Percentiles rank a stretch among this genome's conserved stretches.
phyloP scores from a whole-genome alignment of 2,888 invertebrate species.

The Drosophila robusta region DNA sequence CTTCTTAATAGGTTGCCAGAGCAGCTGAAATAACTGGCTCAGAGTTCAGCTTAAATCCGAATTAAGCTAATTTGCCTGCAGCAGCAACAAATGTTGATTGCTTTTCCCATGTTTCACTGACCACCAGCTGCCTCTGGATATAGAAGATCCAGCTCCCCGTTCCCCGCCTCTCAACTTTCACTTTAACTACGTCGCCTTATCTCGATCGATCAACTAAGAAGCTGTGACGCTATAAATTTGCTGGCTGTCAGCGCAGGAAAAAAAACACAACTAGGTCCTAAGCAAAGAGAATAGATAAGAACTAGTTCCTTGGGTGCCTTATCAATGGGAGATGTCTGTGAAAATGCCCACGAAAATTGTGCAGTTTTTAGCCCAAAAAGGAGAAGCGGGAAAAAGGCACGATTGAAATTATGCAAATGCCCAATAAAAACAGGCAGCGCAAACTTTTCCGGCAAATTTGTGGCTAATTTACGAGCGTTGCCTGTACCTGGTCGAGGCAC shows the following conservation, averaged over 20 bases:
- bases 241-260: constrained; percentile 30
- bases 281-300: constrained; percentile 17
- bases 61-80: constrained; percentile 38
- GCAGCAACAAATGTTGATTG: constrained; percentile 34
- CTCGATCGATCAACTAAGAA: constrained; percentile 48
- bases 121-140: constrained; percentile 36
- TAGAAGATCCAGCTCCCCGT: neutral
- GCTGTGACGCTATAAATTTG: constrained; percentile 62
- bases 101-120: constrained; percentile 56
- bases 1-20: constrained; percentile 26
- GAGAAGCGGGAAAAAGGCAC: neutral
- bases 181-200: constrained; percentile 36
- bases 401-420: constrained; percentile 46
- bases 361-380: constrained; percentile 66
- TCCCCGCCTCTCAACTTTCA: constrained; percentile 49
- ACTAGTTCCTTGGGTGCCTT: constrained; percentile 41
- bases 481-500: constrained; percentile 2
- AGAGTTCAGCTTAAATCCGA: constrained; percentile 20
- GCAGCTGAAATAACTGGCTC: constrained; percentile 13
- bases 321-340: constrained; percentile 29
- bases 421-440: constrained; percentile 33
- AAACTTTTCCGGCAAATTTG: constrained; percentile 77
- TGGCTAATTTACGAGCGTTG: constrained; percentile 75
- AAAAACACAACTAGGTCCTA: constrained; percentile 1
- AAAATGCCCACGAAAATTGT: constrained; percentile 55